Evolutionary conservation across 23 tunicate genomes (phyloP), one percentile per base, ranked within the genome.

Genomic region (Trididemnum nubilum): DNA sequence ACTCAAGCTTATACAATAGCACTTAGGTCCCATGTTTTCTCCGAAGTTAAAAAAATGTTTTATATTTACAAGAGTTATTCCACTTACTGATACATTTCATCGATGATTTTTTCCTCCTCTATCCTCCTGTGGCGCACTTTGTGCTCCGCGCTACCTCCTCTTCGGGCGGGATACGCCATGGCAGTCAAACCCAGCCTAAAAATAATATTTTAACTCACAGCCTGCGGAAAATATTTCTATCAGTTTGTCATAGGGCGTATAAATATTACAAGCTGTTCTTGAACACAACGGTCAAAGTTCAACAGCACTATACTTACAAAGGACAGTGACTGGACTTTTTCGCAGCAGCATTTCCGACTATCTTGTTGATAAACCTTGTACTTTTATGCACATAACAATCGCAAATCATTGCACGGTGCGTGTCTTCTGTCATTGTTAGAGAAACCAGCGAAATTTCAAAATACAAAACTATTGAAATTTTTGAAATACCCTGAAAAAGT

Each of bases 91-190:
- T 92, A 92, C 19, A 84, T 38, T 61, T 92, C 92, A 77, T 92
- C 97, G 40, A 92, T 66, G 19, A 83, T 79, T 38, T 65, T 79
- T 51, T 84, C 89, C 23, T 92, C 97, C 22, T 92, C 92, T 9
- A 92, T 84, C 49, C 97, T 82, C 22, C 88, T 79, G 71, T 92
- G 97, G 0, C 81, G 97, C 24, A 87, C 84, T 77, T 92, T 92
- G 44, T 82, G 85, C 71, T 91, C 97, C 18, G 97, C 96, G 51
- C 96, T 90, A 60, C 75, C 80, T 35, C 32, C 86, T 7, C 96
- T 73, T 29, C 89, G 76, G 0, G 37, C 76, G 35, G 87, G 67
- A 38, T 82, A 49, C 33, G 88, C 76, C 88, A 85, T 85, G 29
- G 33, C 66, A 36, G 76, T 64, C 4, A 80, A 35, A n/a, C 84